Evolutionary conservation across 2,888 invertebrate genomes (phyloP), one percentile per base, ranked within the genome.

Genomic region (Andrena chrysosceles): DNA sequence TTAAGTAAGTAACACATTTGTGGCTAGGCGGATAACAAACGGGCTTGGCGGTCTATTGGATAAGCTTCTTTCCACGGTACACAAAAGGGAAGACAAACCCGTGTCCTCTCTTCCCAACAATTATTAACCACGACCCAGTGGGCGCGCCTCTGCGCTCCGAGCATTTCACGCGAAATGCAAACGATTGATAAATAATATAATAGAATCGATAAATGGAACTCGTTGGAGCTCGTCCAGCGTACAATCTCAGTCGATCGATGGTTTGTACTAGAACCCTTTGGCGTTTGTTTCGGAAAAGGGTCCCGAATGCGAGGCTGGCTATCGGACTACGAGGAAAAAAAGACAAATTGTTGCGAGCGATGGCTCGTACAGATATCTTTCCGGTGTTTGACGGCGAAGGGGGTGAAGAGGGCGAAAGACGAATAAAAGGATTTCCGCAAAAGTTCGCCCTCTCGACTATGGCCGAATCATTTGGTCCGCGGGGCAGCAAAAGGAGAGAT

Each of bases 341-440:
- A 63, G 67, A 52, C 10, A 85, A 89, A 87, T 85, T 85, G 85
- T 82, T 73, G 77, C 86, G 75, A 81, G 60, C 75, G 87, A 89
- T 85, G 68, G 75, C 60, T 79, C 69, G 80, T 13, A 29, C 60
- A 81, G 81, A 81, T 81, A 85, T 72, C 80, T 63, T 84, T 76
- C 66, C 69, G 48, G 16, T 70, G 13, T 35, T 52, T 5, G 20
- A 26, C 31, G 68, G 76, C 67, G 69, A 79, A 56, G 56, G 56
- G 56, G 56, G 56, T 59, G 70, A 73, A 67, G 26, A 67, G 72
- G 66, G 74, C 56, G 59, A 78, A 10, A 23, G 29, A 10, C 10
- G 75, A 56, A 77, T 81, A 83, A 82, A 91, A 87, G 85, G 89
- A 90, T 90, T 92, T 89, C 89, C 85, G 89, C 90, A 83, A 91